Evolutionary conservation across 2,888 invertebrate genomes (phyloP).

Genomic region (Tribolium freemani): DNA sequence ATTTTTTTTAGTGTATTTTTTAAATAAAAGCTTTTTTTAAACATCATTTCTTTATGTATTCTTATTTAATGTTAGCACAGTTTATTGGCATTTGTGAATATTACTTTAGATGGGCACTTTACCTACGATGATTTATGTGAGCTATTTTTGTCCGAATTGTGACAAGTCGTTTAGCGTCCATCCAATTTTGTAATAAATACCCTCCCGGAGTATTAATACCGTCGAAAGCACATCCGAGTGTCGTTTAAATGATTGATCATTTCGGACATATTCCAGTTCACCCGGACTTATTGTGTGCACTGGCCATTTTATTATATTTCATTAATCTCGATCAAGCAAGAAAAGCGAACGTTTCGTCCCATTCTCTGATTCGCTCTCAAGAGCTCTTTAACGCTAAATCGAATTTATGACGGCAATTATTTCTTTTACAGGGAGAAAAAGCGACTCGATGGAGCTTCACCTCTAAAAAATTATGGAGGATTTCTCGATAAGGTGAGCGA

Average conservation of each 20-base stretch:
- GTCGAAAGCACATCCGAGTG: slow-evolving; percentile 23
- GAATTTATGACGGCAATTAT: slow-evolving; percentile 19
- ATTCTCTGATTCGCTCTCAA: slow-evolving; percentile 10
- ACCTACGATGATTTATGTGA: too few species aligned
- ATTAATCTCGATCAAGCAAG: slow-evolving; percentile 25
- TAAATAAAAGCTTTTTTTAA: too few species aligned
- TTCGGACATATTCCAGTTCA: slow-evolving; percentile 25
- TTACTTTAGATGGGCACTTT: too few species aligned
- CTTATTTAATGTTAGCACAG: too few species aligned
- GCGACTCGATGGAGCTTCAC: not conserved
- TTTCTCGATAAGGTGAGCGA: not conserved
- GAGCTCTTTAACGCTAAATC: slow-evolving; percentile 19
- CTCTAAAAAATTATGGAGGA: not conserved
- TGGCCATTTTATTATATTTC: slow-evolving; percentile 31
- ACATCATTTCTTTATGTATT: too few species aligned
- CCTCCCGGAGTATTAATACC: slow-evolving; percentile 22
- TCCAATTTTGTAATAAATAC: slow-evolving; percentile 20
- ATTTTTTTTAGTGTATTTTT: too few species aligned
- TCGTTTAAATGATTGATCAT: slow-evolving; percentile 27
- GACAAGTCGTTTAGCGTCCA: not conserved
- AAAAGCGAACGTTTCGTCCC: not conserved
- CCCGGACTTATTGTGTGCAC: slow-evolving; percentile 11
- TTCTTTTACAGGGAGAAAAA: not conserved
- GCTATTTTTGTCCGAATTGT: not conserved
- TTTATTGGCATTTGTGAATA: too few species aligned